These are phyloP conservation scores for Microcebus murinus DNA, from an alignment of 2,113 vertebrate species.

Conservation along the genomic window DNA sequence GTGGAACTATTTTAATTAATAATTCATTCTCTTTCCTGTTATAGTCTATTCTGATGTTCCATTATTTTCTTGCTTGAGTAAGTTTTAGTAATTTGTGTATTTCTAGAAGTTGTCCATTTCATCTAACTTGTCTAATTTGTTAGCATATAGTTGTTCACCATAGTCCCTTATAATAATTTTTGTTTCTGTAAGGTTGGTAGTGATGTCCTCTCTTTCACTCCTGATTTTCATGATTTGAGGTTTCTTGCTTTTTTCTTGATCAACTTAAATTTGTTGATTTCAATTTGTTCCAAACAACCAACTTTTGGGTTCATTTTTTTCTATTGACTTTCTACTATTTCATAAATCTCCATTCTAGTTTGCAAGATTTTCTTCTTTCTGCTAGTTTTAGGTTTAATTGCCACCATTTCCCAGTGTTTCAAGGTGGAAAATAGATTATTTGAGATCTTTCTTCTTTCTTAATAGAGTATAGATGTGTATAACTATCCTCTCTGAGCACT, in stretches of 20 bases:
- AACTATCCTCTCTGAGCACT: not conserved
- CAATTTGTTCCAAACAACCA: not conserved
- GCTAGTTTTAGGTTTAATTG: not conserved
- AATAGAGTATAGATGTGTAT: not conserved
- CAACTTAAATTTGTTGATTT: not conserved
- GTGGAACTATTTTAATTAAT: not conserved
- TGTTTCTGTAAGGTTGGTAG: not conserved
- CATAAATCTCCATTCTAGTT: not conserved
- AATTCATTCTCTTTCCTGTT: not conserved
- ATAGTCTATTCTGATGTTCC: not conserved
- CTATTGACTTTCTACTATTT: not conserved
- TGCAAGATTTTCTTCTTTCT: not conserved
- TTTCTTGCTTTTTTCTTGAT: not conserved
- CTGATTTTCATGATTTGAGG: not conserved
- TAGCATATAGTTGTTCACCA: not conserved
- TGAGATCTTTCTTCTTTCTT: not conserved
- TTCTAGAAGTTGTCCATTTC: not conserved
- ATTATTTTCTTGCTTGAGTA: not conserved
- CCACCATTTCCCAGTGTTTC: not conserved
- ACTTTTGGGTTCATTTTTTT: not conserved
- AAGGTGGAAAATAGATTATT: not conserved
- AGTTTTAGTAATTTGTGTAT: not conserved
- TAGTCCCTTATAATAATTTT: not conserved
- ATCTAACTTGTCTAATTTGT: not conserved
- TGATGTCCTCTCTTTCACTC: not conserved